These are phyloP conservation scores for Amblyopsis hoosieri DNA, from an alignment of 2,797 vertebrate genomes.

Conservation along the genomic window DNA sequence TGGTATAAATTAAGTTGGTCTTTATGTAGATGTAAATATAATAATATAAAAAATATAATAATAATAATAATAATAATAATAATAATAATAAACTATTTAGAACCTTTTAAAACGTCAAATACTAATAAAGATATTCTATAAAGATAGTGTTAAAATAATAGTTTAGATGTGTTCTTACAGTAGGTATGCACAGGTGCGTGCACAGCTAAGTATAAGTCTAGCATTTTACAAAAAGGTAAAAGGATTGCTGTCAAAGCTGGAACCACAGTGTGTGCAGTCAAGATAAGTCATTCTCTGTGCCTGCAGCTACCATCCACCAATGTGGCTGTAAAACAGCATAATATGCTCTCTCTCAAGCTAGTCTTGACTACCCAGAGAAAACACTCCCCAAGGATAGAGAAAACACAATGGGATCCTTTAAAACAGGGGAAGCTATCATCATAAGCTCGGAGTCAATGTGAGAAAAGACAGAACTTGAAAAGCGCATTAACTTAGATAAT, in stretches of 20 bases:
- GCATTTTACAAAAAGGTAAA: constrained; percentile 18
- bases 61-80: too few species aligned
- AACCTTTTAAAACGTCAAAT: not conserved
- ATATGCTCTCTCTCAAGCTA: constrained; percentile 13
- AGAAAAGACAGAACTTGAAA: constrained; percentile 32
- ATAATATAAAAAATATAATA: too few species aligned
- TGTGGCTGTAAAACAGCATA: constrained; percentile 29
- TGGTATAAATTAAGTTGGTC: not conserved
- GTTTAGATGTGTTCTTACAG: constrained; percentile 18
- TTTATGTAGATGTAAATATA: too few species aligned
- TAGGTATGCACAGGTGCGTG: not conserved
- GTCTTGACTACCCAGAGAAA: constrained; percentile 32
- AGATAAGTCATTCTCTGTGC: constrained; percentile 4
- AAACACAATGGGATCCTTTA: constrained; percentile 33
- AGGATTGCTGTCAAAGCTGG: constrained; percentile 32
- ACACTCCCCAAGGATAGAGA: constrained; percentile 38
- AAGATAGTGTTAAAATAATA: not conserved
- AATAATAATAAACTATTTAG: too few species aligned
- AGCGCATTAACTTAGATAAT: constrained; percentile 39
- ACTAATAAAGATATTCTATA: too few species aligned
- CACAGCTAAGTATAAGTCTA: too few species aligned
- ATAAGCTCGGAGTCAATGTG: constrained; percentile 24
- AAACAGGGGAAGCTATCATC: constrained; percentile 39
- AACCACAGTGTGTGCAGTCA: constrained; percentile 23
- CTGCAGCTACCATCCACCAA: constrained; percentile 21